These are phyloP conservation scores for Venusia cambrica DNA, from an alignment of 2,888 invertebrate genomes.

Conservation along the genomic window DNA sequence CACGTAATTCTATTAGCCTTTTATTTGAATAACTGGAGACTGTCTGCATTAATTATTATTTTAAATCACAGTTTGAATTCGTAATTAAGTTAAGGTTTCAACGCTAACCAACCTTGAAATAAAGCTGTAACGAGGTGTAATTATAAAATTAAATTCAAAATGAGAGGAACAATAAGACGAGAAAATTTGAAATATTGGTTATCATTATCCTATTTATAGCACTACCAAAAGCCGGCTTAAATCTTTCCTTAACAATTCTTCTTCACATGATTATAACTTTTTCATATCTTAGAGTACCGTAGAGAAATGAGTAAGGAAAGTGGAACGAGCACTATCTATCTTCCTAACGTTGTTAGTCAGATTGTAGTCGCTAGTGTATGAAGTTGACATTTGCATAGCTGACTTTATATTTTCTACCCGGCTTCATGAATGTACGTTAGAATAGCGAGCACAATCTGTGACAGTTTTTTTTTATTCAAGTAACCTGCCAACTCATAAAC, in stretches of 20 bases:
- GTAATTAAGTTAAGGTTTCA: constrained; percentile 1
- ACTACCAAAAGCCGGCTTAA: too few species aligned
- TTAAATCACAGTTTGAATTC: not conserved
- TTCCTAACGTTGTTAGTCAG: constrained; percentile 19
- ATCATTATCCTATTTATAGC: too few species aligned
- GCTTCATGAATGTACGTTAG: too few species aligned
- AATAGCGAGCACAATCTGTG: too few species aligned
- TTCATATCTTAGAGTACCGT: constrained; percentile 10
- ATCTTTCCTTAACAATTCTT: constrained; percentile 6
- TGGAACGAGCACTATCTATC: constrained; percentile 14
- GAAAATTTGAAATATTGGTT: too few species aligned
- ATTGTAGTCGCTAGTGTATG: constrained; percentile 15
- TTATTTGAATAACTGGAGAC: not conserved
- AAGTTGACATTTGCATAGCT: constrained; percentile 9
- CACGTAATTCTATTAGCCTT: too few species aligned
- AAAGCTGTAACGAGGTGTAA: too few species aligned
- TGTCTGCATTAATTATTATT: not conserved
- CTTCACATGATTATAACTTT: constrained; percentile 16
- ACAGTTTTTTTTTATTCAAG: too few species aligned
- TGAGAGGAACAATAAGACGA: too few species aligned
- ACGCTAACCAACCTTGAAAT: not conserved
- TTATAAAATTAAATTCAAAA: too few species aligned
- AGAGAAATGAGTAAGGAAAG: constrained; percentile 15
- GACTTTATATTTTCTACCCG: constrained; percentile 9
- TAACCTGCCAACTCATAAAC: too few species aligned